These are phyloP conservation scores for Euura saliciscinereae DNA, from an alignment of 1,140 invertebrate species.

Conservation along the genomic window DNA sequence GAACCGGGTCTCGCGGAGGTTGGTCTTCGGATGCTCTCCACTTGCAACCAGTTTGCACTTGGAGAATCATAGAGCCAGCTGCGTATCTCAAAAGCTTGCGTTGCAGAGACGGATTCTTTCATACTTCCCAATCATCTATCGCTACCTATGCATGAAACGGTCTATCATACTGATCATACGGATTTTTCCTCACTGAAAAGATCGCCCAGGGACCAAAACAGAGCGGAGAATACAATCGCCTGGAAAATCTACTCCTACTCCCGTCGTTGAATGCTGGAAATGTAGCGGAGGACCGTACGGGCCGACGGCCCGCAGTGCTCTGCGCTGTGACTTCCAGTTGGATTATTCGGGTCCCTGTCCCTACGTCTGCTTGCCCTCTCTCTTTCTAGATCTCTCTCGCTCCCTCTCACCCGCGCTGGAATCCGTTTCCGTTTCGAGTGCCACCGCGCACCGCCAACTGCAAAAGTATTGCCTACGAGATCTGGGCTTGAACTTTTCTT, in stretches of 20 bases:
- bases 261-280: slow-evolving; percentile 2
- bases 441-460: slow-evolving; percentile 45
- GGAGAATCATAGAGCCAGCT: too few relatives aligned
- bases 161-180: too few relatives aligned
- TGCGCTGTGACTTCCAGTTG: slow-evolving; percentile 48
- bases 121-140: too few relatives aligned
- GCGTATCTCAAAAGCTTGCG: too few relatives aligned
- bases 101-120: too few relatives aligned
- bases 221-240: not conserved
- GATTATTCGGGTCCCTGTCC: slow-evolving; percentile 55
- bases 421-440: slow-evolving; percentile 59
- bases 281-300: slow-evolving; percentile 36
- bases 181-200: too few relatives aligned
- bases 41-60: too few relatives aligned
- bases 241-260: not conserved
- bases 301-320: slow-evolving; percentile 53
- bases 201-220: not conserved
- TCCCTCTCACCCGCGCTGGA: slow-evolving; percentile 47
- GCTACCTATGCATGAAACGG: too few relatives aligned
- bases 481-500: too few relatives aligned
- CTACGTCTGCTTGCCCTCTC: slow-evolving; percentile 40
- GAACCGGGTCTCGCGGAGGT: too few relatives aligned
- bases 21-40: too few relatives aligned
- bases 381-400: slow-evolving; percentile 38
- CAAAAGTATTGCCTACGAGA: slow-evolving; percentile 42